Percentiles rank a stretch among this genome's conserved stretches.
Evolutionary conservation across 1,140 invertebrate species (phyloP).

Genomic region (Venturia canescens): DNA sequence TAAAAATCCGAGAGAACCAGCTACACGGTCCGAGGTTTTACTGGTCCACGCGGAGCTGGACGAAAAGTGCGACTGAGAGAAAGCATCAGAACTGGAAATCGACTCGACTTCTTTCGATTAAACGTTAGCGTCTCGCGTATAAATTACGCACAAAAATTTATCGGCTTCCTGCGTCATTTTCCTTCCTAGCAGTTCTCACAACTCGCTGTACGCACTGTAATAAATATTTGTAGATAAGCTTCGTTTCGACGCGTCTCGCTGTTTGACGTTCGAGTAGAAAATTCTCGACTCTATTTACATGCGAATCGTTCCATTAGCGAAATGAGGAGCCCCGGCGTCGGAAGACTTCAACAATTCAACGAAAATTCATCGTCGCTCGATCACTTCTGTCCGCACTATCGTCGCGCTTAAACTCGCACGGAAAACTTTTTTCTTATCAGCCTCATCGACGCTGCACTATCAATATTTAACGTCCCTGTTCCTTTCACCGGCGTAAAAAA

Average conservation of each 20-base stretch:
- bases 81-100: slow-evolving; percentile 24
- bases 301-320: background rate
- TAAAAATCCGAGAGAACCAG: slow-evolving; percentile 3
- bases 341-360: too few relatives aligned
- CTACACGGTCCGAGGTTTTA: background rate
- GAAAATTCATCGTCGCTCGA: too few relatives aligned
- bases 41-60: background rate
- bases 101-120: background rate
- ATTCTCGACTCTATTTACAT: slow-evolving; percentile 17
- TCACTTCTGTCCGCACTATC: too few relatives aligned
- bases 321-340: background rate
- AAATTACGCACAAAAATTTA: background rate
- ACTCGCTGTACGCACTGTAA: background rate
- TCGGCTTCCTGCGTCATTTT: background rate
- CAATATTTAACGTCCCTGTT: too few relatives aligned
- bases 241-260: slow-evolving; percentile 14
- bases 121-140: background rate
- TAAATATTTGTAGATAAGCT: background rate
- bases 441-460: too few relatives aligned
- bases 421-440: too few relatives aligned
- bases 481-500: too few relatives aligned
- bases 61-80: background rate
- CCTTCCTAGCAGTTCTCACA: background rate
- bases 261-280: slow-evolving; percentile 15
- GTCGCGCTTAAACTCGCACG: too few relatives aligned